phyloP scores from a whole-genome alignment of 2,888 invertebrate species.

The Ceraclea dissimilis region DNA sequence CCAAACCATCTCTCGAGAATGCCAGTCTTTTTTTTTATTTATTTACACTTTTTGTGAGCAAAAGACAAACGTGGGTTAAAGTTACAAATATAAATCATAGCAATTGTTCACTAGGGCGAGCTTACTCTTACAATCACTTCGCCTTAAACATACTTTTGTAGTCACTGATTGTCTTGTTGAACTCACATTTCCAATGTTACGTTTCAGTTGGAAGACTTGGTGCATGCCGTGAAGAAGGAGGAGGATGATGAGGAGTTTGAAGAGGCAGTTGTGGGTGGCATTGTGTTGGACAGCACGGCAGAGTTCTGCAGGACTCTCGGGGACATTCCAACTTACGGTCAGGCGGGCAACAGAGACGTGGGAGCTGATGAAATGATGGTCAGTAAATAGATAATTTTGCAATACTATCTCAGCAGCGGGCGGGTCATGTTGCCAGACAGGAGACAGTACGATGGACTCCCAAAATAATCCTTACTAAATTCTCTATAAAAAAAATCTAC shows the following conservation, averaged over 20 bases:
- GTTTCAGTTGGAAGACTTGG: conserved; percentile 14
- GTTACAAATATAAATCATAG: no score
- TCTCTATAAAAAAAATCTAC: no score
- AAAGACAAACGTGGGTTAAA: no score
- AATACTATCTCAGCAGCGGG: not conserved
- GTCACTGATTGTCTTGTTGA: no score
- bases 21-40: no score
- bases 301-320: conserved; percentile 95
- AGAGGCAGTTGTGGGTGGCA: conserved; percentile 45
- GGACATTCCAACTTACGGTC: conserved; percentile 91
- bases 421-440: not conserved
- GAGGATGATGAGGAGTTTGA: conserved; percentile 46
- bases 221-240: conserved; percentile 47
- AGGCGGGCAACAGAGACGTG: conserved; percentile 82
- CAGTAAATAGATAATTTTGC: conserved; percentile 9
- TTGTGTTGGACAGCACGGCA: conserved; percentile 86
- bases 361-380: conserved; percentile 58
- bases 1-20: no score
- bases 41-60: no score
- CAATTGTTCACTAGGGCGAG: no score
- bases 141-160: no score
- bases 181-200: not conserved
- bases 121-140: no score
- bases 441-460: not conserved
- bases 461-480: no score